Percentiles rank a stretch among this genome's conserved stretches.
phyloP scores from a whole-genome alignment of 2,888 invertebrate genomes.

The Acanthosepion esculentum region DNA sequence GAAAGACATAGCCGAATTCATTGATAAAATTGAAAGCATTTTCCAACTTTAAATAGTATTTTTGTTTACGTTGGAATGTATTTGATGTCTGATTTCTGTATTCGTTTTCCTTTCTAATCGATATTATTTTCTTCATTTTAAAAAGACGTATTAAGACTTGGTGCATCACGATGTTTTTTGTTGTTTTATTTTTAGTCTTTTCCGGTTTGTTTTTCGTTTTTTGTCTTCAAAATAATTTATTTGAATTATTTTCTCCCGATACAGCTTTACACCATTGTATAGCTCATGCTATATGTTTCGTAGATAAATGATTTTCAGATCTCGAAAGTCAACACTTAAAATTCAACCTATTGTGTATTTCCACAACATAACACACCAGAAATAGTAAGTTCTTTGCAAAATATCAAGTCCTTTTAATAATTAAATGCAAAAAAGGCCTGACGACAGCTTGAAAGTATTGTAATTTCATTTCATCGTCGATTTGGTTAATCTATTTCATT shows the following conservation, averaged over 20 bases:
- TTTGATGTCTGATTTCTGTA: not conserved
- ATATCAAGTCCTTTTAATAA: not conserved
- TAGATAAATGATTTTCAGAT: not conserved
- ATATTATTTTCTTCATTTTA: not conserved
- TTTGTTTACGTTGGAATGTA: not conserved
- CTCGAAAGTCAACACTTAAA: not conserved
- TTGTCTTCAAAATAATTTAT: not conserved
- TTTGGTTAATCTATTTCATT: too few species aligned
- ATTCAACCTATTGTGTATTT: not conserved
- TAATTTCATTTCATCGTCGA: too few species aligned
- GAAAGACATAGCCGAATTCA: not conserved
- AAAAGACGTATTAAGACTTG: not conserved
- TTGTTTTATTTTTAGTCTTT: not conserved
- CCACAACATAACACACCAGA: not conserved
- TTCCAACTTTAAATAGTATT: not conserved
- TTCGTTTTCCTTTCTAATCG: not conserved
- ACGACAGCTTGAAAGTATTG: too few species aligned
- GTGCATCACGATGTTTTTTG: not conserved
- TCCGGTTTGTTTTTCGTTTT: not conserved
- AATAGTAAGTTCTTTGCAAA: not conserved
- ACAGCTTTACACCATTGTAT: not conserved
- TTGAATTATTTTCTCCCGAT: not conserved
- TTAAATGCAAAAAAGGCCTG: too few species aligned
- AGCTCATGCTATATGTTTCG: not conserved
- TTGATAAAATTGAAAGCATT: not conserved